Evolutionary conservation across 2,888 invertebrate species (phyloP), one percentile per base, ranked within the genome.

Genomic region (Drosophila trichaetosa): DNA sequence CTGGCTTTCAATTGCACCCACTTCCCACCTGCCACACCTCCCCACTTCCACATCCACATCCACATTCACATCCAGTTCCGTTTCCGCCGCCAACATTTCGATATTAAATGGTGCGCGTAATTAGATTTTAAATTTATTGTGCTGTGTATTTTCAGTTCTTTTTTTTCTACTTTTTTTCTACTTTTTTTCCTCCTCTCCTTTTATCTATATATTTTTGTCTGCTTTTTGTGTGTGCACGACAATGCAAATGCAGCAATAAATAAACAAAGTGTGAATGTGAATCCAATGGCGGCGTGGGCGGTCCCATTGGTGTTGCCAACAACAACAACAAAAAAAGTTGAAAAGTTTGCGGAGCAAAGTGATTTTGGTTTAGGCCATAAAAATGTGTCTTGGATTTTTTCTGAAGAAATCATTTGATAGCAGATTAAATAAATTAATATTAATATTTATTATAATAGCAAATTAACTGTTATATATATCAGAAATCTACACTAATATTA

Each of bases 31-130:
- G 31, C 38, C 31, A 60, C 42, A 57, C 59, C 65, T 62, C 48
- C 56, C 38, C 31, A n/a, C 48, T 0, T 4, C 31, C 27, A 56
- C 51, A 49, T 67, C 62, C 72, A 53, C 72, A 57, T 46, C 62
- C 72, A 53, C 73, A 57, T 46, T 40, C 48, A 54, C 53, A 56
- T 52, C 57, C 21, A 57, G 36, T 52, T 72, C 69, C 63, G 69
- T 24, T 60, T 80, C 58, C 65, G 66, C 68, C 49, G n/a, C 61
- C 29, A 57, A 61, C 66, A 67, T 71, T 79, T 71, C 89, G 79
- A 84, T 87, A 87, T 87, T 87, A 87, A 87, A 87, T 87, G 87
- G 87, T 79, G 87, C 87, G 87, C 87, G 90, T 87, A 87, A 87
- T 87, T 87, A 87, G 87, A 87, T 87, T 87, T 87, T 78, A 88